Percentiles rank a stretch among this genome's conserved stretches.
Evolutionary conservation across 2,888 invertebrate genomes (phyloP).

Genomic region (Conistra vaccinii): DNA sequence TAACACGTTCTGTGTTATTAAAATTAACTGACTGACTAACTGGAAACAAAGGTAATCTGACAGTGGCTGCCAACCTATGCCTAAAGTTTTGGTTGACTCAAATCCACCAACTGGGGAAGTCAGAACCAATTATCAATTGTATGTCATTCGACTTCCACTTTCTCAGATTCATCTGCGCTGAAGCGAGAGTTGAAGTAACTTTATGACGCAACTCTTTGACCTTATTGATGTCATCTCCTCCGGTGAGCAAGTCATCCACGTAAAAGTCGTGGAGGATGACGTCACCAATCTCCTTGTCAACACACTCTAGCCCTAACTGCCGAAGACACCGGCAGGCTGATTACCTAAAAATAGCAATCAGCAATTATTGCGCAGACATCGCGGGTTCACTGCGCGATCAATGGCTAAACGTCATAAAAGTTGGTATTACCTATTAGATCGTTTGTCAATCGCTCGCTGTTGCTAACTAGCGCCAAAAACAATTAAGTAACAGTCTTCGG

Average conservation of each 20-base stretch:
- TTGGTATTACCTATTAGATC: too few relatives aligned
- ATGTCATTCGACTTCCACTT: background rate
- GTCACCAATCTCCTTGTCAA: background rate
- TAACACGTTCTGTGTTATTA: slow-evolving; percentile 1
- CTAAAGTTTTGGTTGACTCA: slow-evolving; percentile 13
- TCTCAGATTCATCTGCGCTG: slow-evolving; percentile 7
- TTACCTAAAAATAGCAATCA: too few relatives aligned
- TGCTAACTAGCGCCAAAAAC: too few relatives aligned
- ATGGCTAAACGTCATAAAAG: too few relatives aligned
- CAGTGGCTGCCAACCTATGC: slow-evolving; percentile 6
- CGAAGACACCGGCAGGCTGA: background rate
- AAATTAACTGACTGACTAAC: background rate
- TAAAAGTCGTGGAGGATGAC: slow-evolving; percentile 4
- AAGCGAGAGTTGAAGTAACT: slow-evolving; percentile 8
- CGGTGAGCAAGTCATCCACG: background rate
- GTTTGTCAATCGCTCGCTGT: too few relatives aligned
- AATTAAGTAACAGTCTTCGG: too few relatives aligned
- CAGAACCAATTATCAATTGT: background rate
- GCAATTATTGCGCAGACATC: too few relatives aligned
- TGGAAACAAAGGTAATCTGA: slow-evolving; percentile 9
- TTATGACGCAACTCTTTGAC: slow-evolving; percentile 12
- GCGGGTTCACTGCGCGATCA: too few relatives aligned
- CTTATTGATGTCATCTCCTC: background rate
- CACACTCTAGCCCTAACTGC: background rate
- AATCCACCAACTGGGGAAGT: slow-evolving; percentile 4